These are phyloP conservation scores for Trichopria drosophilae DNA, from an alignment of 2,888 invertebrate species.

Conservation along the genomic window DNA sequence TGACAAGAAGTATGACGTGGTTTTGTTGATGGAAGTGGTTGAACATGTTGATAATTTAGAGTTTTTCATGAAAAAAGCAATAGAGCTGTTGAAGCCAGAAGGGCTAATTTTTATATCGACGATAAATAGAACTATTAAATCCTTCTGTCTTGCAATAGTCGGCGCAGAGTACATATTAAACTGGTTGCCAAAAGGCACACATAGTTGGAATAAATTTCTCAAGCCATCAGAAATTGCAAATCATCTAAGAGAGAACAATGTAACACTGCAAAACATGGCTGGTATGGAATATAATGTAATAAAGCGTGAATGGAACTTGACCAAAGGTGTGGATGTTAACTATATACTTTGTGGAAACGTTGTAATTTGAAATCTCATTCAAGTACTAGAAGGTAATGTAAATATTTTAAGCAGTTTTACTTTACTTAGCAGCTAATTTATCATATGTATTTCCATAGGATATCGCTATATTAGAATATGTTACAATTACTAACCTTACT, in stretches of 20 bases:
- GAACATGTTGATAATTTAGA: constrained; percentile 19
- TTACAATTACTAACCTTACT: no score
- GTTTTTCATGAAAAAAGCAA: constrained; percentile 6
- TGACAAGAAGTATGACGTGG: constrained; percentile 12
- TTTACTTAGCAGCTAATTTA: no score
- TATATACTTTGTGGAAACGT: constrained; percentile 12
- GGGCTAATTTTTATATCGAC: constrained; percentile 9
- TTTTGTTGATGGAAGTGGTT: constrained; percentile 13
- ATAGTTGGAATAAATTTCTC: constrained; percentile 7
- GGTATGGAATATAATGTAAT: constrained; percentile 9
- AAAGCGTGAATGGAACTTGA: constrained; percentile 3
- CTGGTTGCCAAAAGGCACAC: constrained; percentile 3
- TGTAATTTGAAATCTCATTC: no score
- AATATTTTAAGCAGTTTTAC: no score
- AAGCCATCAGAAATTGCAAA: constrained; percentile 11
- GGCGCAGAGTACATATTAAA: constrained; percentile 10
- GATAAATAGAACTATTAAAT: constrained; percentile 9
- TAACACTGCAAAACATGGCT: constrained; percentile 3
- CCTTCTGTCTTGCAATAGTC: constrained; percentile 5
- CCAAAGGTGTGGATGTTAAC: constrained; percentile 7
- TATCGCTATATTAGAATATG: no score
- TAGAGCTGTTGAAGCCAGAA: constrained; percentile 4
- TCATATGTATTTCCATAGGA: no score
- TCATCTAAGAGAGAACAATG: constrained; percentile 6
- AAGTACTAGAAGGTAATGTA: no score